Conservation (phyloP, 2,797 vertebrate genomes). For the Labeo calbasu region DNA sequence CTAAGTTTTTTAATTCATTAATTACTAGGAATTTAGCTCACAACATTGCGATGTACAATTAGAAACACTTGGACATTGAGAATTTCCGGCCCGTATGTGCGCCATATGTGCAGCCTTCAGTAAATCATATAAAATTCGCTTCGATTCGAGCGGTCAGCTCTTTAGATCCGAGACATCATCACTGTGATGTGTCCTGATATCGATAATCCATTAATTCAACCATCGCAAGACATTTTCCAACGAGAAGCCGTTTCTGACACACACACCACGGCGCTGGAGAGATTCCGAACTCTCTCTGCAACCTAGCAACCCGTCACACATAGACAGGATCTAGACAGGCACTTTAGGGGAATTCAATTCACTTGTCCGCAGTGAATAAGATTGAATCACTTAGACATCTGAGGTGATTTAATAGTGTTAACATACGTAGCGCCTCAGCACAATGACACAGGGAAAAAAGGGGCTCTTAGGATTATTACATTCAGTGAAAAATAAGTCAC, state of each 20-base stretch:
- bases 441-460: conserved; percentile 63
- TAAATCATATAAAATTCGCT: conserved; percentile 18
- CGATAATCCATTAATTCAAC: conserved; percentile 38
- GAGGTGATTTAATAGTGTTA: conserved; percentile 82
- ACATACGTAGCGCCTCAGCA: conserved; percentile 72
- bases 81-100: conserved; percentile 15
- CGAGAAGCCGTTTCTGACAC: conserved; percentile 39
- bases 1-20: not conserved
- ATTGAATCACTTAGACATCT: conserved; percentile 81
- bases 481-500: conserved; percentile 75
- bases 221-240: conserved; percentile 10
- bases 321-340: conserved; percentile 81
- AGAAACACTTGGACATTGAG: conserved; percentile 18
- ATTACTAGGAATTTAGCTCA: conserved; percentile 17
- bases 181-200: conserved; percentile 14
- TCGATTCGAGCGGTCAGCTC: not conserved
- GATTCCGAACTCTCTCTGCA: conserved; percentile 71
- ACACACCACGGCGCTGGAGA: conserved; percentile 66
- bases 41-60: conserved; percentile 16
- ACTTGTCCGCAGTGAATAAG: conserved; percentile 76
- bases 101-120: conserved; percentile 18
- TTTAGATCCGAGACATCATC: conserved; percentile 20
- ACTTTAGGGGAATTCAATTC: conserved; percentile 82
- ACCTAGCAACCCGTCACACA: conserved; percentile 75
- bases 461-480: conserved; percentile 75